Percentiles rank a stretch among this genome's conserved stretches.
phyloP scores from a whole-genome alignment of 2,113 vertebrate species.

The Myiagra hebetior region DNA sequence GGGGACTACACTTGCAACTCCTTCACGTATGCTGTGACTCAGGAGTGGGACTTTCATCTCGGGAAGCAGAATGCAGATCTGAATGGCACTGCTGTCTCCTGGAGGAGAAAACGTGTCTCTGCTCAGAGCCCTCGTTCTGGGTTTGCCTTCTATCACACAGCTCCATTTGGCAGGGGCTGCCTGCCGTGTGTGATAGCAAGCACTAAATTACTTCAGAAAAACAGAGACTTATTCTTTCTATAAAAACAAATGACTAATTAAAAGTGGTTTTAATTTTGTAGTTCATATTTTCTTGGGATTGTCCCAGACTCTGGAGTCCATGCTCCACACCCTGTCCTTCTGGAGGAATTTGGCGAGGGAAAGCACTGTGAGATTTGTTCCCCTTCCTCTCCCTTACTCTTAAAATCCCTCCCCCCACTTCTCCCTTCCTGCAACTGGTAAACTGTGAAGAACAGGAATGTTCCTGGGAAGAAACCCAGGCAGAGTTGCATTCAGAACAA shows the following conservation, averaged over 20 bases:
- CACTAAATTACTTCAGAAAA: constrained; percentile 1
- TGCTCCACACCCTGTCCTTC: constrained; percentile 31
- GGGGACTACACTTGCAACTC: not conserved
- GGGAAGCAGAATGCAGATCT: not conserved
- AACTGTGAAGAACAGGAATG: constrained; percentile 55
- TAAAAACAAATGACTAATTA: constrained; percentile 36
- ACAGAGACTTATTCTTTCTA: not conserved
- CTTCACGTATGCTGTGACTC: not conserved
- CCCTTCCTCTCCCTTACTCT: constrained; percentile 12
- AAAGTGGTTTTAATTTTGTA: constrained; percentile 31
- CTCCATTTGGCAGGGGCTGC: constrained; percentile 10
- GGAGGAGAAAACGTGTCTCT: not conserved
- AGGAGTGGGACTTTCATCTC: constrained; percentile 1
- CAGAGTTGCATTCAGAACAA: constrained; percentile 58
- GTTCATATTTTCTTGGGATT: not conserved
- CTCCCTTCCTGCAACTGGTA: constrained; percentile 48
- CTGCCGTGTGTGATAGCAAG: constrained; percentile 20
- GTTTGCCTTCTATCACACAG: constrained; percentile 21
- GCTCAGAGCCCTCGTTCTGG: not conserved
- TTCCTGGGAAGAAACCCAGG: constrained; percentile 66
- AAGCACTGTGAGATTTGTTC: not conserved
- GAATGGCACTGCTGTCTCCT: constrained; percentile 19
- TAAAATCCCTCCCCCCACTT: not conserved
- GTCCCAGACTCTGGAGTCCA: constrained; percentile 1
- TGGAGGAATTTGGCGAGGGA: constrained; percentile 29